Evolutionary conservation across 1,140 invertebrate genomes (phyloP).

Genomic region (Diachasma alloeum): DNA sequence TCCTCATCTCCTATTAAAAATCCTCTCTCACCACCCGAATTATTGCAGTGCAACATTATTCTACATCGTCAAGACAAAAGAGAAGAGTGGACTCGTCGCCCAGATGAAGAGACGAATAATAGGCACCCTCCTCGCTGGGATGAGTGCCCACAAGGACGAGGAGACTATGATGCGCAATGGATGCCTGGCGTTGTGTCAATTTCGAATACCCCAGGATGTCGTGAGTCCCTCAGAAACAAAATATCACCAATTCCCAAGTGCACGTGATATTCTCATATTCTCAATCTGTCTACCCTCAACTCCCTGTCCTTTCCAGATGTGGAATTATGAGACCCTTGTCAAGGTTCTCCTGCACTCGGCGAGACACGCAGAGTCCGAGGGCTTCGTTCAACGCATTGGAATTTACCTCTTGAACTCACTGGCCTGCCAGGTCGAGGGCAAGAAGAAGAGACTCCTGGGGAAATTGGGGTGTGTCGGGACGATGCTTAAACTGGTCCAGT

Average conservation of each 20-base stretch:
- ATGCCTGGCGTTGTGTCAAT: constrained; percentile 93
- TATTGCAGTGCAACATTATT: constrained; percentile 94
- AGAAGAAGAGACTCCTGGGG: constrained; percentile 90
- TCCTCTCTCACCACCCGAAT: too few species aligned
- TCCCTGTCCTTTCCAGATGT: too few species aligned
- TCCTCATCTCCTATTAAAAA: too few species aligned
- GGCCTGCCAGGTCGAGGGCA: constrained; percentile 94
- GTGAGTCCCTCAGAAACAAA: too few species aligned
- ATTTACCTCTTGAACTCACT: constrained; percentile 95
- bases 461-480: constrained; percentile 87
- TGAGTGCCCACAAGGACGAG: constrained; percentile 83
- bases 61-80: constrained; percentile 90
- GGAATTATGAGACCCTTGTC: constrained; percentile 90
- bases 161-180: constrained; percentile 96
- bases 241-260: too few species aligned
- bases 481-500: constrained; percentile 85
- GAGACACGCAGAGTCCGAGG: constrained; percentile 81
- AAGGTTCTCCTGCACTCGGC: constrained; percentile 86
- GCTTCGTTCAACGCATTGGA: constrained; percentile 92
- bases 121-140: constrained; percentile 83
- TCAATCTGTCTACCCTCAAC: too few species aligned
- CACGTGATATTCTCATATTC: too few species aligned
- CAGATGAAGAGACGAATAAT: constrained; percentile 83
- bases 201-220: constrained; percentile 93
- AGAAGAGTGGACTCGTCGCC: constrained; percentile 72